Percentiles rank a stretch among this genome's conserved stretches.
phyloP scores from a whole-genome alignment of 2,888 invertebrate genomes.

The Globia sparganii region DNA sequence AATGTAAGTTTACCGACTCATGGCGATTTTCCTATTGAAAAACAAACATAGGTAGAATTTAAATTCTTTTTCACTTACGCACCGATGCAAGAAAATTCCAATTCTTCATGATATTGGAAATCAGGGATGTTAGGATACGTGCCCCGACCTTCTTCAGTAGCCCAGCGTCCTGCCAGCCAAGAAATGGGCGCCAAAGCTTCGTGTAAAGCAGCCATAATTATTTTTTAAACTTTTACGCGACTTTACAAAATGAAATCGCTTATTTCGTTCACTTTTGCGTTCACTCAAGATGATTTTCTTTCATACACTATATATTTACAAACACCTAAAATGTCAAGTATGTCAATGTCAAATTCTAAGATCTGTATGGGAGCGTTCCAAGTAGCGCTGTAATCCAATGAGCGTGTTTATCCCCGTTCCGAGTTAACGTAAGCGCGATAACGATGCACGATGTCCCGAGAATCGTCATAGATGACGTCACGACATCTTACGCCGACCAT shows the following conservation, averaged over 20 bases:
- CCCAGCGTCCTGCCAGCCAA: slow-evolving; percentile 92
- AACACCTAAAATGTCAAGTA: too few species aligned
- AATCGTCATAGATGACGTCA: too few species aligned
- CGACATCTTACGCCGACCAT: too few species aligned
- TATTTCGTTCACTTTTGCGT: not conserved
- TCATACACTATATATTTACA: too few species aligned
- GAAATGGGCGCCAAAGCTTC: slow-evolving; percentile 89
- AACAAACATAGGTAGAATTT: not conserved
- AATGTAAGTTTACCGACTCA: not conserved
- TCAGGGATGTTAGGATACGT: slow-evolving; percentile 90
- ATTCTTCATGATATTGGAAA: slow-evolving; percentile 90
- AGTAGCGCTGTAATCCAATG: too few species aligned
- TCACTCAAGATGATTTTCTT: too few species aligned
- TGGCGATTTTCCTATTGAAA: not conserved
- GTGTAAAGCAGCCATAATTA: slow-evolving; percentile 71
- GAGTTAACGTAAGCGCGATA: too few species aligned
- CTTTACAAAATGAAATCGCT: not conserved
- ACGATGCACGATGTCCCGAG: too few species aligned
- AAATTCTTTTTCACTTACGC: slow-evolving; percentile 43
- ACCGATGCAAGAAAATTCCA: slow-evolving; percentile 90
- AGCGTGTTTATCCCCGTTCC: too few species aligned
- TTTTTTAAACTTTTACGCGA: not conserved
- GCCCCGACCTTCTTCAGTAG: slow-evolving; percentile 87
- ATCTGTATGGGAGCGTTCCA: too few species aligned
- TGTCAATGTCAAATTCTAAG: too few species aligned